These are phyloP conservation scores for Pinctada fucata DNA, from an alignment of 2,888 invertebrate species.

Conservation along the genomic window DNA sequence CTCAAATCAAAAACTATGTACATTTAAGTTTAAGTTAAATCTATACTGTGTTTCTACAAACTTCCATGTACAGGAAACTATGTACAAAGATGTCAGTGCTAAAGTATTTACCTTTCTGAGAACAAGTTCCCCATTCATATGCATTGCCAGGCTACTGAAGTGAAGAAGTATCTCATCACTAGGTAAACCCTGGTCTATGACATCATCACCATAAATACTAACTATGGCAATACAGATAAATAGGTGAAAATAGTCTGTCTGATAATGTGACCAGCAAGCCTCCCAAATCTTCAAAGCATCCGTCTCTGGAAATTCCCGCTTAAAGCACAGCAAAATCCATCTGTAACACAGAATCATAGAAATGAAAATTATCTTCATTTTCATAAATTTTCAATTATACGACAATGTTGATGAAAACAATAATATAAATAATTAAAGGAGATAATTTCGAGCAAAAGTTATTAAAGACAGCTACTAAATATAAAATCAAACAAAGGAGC, in stretches of 20 bases:
- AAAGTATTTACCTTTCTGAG: conserved; percentile 83
- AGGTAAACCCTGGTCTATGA: conserved; percentile 92
- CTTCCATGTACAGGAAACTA: too few species aligned
- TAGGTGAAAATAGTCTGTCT: conserved; percentile 96
- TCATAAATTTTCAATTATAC: not conserved
- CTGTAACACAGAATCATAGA: conserved; percentile 46
- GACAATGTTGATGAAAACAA: too few species aligned
- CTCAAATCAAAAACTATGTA: too few species aligned
- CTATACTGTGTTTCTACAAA: too few species aligned
- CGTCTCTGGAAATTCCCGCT: conserved; percentile 90
- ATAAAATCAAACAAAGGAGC: too few species aligned
- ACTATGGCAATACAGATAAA: conserved; percentile 96
- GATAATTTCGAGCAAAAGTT: too few species aligned
- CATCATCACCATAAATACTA: conserved; percentile 89
- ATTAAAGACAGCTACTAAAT: too few species aligned
- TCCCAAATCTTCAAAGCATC: conserved; percentile 96
- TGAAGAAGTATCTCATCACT: conserved; percentile 96
- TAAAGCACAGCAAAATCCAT: conserved; percentile 95
- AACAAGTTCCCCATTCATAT: conserved; percentile 95
- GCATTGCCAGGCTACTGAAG: conserved; percentile 97
- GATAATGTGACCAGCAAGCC: conserved; percentile 97
- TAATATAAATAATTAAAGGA: too few species aligned
- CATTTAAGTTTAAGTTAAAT: too few species aligned
- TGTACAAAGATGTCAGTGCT: too few species aligned
- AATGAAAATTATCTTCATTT: not conserved